A percentile compares a stretch with the other conserved stretches of the same genome.
These are phyloP conservation scores for Bubo blakistoni DNA, from an alignment of 2,113 vertebrate species.

Conservation along the genomic window DNA sequence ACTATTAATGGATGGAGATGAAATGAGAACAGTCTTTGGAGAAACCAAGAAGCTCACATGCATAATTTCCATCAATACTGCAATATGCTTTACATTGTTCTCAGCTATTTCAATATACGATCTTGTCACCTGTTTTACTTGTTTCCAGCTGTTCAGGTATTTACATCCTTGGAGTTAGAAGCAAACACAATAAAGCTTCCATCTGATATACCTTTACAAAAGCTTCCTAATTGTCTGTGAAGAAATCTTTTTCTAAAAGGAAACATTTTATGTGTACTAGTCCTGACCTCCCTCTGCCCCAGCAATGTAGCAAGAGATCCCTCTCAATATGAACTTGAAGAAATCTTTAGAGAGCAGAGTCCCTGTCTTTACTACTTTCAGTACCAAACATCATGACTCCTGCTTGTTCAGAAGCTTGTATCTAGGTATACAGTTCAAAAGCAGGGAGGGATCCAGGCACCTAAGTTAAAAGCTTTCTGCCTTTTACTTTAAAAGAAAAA, in stretches of 20 bases:
- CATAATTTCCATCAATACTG: neutral
- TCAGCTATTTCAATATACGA: neutral
- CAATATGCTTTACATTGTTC: neutral
- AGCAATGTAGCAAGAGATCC: neutral
- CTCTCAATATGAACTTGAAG: slow-evolving; percentile 20
- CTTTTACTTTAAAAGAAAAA: neutral
- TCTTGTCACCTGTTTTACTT: neutral
- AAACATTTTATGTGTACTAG: neutral
- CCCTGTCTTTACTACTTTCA: slow-evolving; percentile 20
- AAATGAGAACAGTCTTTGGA: neutral
- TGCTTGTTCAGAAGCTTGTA: neutral
- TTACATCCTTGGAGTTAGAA: neutral
- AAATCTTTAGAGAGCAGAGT: slow-evolving; percentile 32
- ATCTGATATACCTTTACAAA: neutral
- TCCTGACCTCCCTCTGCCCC: neutral
- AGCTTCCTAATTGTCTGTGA: neutral
- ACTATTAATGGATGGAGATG: neutral
- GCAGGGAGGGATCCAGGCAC: neutral
- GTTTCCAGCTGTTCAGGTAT: neutral
- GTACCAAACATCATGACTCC: neutral
- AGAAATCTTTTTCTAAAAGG: neutral
- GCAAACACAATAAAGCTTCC: slow-evolving; percentile 27
- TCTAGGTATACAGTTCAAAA: neutral
- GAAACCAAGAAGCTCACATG: neutral
- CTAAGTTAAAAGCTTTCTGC: neutral